Evolutionary conservation across 2,888 invertebrate genomes (phyloP).

Genomic region (Spodoptera picta): DNA sequence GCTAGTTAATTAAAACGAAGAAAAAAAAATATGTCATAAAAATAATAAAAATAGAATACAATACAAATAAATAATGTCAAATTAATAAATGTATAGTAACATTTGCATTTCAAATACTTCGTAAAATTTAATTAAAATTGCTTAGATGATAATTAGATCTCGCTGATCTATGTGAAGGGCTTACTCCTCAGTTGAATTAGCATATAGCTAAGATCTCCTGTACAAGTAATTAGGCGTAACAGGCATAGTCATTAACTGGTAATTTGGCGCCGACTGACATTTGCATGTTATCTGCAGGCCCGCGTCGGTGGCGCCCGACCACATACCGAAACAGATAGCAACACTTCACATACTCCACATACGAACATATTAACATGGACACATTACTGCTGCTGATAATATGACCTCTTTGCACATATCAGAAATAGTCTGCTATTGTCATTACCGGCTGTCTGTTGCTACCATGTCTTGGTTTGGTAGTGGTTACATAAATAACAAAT

Average conservation of each 20-base stretch:
- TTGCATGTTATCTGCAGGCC: constrained; percentile 55
- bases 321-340: constrained; percentile 41
- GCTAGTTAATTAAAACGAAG: no score
- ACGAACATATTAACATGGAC: constrained; percentile 48
- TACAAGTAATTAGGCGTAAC: constrained; percentile 23
- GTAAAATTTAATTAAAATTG: constrained; percentile 28
- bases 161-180: constrained; percentile 10
- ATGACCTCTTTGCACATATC: constrained; percentile 22
- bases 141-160: constrained; percentile 2
- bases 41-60: no score
- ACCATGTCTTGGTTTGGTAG: constrained; percentile 16
- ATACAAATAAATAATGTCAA: no score
- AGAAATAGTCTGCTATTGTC: constrained; percentile 23
- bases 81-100: no score
- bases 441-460: constrained; percentile 5
- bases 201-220: not conserved
- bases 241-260: constrained; percentile 42
- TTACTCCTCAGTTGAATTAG: not conserved
- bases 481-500: constrained; percentile 14
- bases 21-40: no score
- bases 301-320: constrained; percentile 30
- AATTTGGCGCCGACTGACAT: constrained; percentile 54
- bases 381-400: constrained; percentile 25
- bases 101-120: constrained; percentile 51
- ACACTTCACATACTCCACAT: constrained; percentile 26